Conservation (phyloP, 2,888 invertebrate genomes). For the Phasia obesa region DNA sequence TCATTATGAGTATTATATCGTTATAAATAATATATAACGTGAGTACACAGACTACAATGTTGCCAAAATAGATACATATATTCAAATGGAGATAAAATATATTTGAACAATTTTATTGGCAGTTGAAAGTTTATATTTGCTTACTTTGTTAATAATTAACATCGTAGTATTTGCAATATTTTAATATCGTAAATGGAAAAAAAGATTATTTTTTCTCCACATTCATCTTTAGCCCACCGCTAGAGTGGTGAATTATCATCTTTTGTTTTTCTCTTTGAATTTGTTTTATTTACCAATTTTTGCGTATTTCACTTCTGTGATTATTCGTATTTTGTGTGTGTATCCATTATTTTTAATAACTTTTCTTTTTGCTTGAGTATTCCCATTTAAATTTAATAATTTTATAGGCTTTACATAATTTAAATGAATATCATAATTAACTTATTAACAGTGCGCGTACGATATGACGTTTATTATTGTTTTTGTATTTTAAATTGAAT, state of each 20-base stretch:
- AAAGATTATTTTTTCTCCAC: neutral
- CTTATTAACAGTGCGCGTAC: neutral
- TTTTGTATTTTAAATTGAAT: constrained; percentile 26
- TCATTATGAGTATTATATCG: constrained; percentile 6
- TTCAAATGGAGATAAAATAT: neutral
- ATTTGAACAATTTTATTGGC: neutral
- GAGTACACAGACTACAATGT: neutral
- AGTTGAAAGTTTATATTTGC: neutral
- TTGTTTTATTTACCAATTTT: constrained; percentile 57
- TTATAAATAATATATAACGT: neutral
- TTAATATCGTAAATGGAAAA: neutral
- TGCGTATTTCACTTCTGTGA: constrained; percentile 40
- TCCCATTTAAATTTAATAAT: constrained; percentile 1
- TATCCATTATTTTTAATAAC: constrained; percentile 66
- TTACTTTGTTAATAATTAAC: neutral
- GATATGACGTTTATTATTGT: constrained; percentile 10
- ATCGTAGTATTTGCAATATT: neutral
- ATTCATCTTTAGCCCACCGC: constrained; percentile 44
- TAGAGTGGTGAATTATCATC: constrained; percentile 64
- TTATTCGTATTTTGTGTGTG: constrained; percentile 69
- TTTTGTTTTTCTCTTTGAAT: constrained; percentile 56
- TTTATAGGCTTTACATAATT: constrained; percentile 32
- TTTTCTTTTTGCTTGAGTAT: constrained; percentile 29
- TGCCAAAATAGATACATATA: constrained; percentile 29
- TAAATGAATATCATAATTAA: constrained; percentile 13